phyloP scores from a whole-genome alignment of 30 jellyfish, hydroid and myxozoan species.

The Hydra vulgaris region DNA sequence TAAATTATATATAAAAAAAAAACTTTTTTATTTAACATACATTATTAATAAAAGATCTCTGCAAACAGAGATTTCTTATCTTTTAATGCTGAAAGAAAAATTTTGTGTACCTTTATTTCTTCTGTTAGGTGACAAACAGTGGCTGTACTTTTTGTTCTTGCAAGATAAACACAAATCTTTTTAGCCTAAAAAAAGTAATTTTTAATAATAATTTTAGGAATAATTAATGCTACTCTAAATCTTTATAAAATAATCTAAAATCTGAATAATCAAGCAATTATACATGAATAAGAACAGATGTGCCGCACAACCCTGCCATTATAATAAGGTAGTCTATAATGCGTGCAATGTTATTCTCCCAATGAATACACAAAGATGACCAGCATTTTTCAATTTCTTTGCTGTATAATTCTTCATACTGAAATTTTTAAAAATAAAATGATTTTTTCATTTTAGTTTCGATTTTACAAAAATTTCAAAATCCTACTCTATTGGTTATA shows the following conservation, averaged over 20 bases:
- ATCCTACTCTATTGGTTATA: too few species aligned
- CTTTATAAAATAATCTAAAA: too few species aligned
- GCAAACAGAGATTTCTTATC: too few species aligned
- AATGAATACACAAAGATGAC: constrained; percentile 68
- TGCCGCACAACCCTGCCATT: constrained; percentile 94
- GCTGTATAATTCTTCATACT: constrained; percentile 96
- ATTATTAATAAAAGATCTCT: too few species aligned
- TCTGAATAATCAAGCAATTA: too few species aligned
- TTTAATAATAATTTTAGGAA: not conserved
- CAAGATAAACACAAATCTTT: constrained; percentile 79
- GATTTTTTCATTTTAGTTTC: too few species aligned
- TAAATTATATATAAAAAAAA: too few species aligned
- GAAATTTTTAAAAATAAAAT: not conserved
- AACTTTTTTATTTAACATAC: too few species aligned
- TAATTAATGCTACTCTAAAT: not conserved
- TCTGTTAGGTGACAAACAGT: constrained; percentile 68
- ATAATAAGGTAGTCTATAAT: constrained; percentile 72
- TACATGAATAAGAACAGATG: constrained; percentile 90
- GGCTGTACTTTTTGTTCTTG: constrained; percentile 68
- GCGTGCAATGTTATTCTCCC: constrained; percentile 73
- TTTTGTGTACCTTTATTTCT: constrained; percentile 66
- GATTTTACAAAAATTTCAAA: too few species aligned
- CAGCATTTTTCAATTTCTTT: constrained; percentile 89
- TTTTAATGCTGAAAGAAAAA: too few species aligned
- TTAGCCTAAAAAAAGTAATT: constrained; percentile 49